phyloP scores from a whole-genome alignment of 2,888 invertebrate genomes.

The Torymus auratus region DNA sequence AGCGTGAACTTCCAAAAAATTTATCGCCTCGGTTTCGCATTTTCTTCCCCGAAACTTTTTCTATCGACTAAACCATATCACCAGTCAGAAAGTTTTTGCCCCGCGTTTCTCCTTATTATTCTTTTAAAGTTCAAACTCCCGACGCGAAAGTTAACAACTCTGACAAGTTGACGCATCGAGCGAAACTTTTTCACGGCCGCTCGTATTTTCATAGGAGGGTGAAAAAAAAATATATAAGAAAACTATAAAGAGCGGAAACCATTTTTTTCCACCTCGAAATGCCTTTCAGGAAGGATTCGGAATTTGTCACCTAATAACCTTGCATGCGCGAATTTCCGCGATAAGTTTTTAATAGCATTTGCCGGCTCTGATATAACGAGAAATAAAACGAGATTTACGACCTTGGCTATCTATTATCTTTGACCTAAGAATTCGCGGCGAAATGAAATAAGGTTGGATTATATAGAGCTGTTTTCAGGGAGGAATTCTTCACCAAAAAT shows the following conservation, averaged over 20 bases:
- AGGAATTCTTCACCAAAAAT: no score
- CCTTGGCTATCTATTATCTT: constrained; percentile 11
- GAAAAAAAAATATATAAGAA: neutral
- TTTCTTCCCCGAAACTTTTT: constrained; percentile 43
- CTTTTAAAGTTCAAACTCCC: constrained; percentile 39
- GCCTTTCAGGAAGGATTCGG: neutral
- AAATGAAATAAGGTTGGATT: constrained; percentile 6
- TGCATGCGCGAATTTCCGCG: neutral
- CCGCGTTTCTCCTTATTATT: constrained; percentile 27
- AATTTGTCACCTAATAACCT: constrained; percentile 1
- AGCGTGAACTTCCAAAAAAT: constrained; percentile 21
- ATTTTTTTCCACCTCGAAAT: no score
- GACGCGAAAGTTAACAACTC: constrained; percentile 26
- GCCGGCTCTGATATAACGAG: neutral
- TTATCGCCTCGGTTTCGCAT: neutral
- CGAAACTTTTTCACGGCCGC: constrained; percentile 35
- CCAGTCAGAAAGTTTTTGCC: constrained; percentile 15
- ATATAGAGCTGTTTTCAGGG: no score
- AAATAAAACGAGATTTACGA: constrained; percentile 30
- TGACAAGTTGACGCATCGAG: constrained; percentile 1
- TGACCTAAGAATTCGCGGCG: neutral
- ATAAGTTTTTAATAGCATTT: constrained; percentile 31
- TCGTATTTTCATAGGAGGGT: neutral
- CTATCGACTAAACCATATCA: constrained; percentile 30
- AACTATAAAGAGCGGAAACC: no score